Evolutionary conservation across 2,113 vertebrate genomes (phyloP).

Genomic region (Sturnira hondurensis): DNA sequence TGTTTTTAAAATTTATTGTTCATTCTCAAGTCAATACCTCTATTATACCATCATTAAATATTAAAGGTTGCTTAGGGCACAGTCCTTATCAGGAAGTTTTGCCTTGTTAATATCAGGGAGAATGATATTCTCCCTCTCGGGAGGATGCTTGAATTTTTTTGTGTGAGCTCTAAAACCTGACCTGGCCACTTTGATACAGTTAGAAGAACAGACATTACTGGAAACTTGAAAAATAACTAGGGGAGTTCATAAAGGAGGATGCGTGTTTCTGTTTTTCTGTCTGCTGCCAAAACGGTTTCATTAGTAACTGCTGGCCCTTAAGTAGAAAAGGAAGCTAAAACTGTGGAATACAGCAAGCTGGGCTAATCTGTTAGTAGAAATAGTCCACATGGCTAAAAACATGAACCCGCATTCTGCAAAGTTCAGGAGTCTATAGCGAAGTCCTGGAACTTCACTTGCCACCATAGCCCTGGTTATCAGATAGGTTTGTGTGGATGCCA

Average conservation of each 20-base stretch:
- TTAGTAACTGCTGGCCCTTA: background rate
- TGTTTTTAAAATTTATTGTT: constrained; percentile 61
- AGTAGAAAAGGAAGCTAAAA: background rate
- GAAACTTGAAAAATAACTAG: background rate
- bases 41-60: constrained; percentile 57
- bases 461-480: background rate
- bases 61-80: constrained; percentile 14
- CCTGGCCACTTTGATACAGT: background rate
- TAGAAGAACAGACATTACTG: background rate
- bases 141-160: background rate
- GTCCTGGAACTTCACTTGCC: background rate
- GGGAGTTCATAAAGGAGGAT: background rate
- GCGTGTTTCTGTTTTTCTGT: background rate
- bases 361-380: background rate
- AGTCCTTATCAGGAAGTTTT: background rate
- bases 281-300: background rate
- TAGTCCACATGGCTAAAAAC: background rate
- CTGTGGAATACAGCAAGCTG: background rate
- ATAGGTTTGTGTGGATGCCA: background rate
- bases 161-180: background rate
- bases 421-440: background rate
- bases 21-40: constrained; percentile 17
- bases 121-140: background rate
- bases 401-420: background rate
- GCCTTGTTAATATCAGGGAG: background rate